Evolutionary conservation across 92 coral and sea anemone genomes (phyloP).

Genomic region (Actinernus sp.): DNA sequence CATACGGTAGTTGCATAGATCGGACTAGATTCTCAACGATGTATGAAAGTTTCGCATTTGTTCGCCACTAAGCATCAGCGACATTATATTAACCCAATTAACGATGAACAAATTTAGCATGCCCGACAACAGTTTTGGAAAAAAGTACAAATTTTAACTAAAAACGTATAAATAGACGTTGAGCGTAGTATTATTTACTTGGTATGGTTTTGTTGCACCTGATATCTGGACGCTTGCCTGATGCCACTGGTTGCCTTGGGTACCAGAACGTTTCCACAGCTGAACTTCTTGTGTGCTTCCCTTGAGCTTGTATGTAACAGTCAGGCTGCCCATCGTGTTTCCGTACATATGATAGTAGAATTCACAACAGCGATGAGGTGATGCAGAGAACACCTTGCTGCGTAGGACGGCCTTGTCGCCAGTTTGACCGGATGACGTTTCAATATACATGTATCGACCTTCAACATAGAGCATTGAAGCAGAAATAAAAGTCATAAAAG

Average conservation of each 20-base stretch:
- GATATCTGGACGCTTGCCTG: conserved; percentile 50
- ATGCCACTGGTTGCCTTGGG: conserved; percentile 65
- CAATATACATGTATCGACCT: conserved; percentile 71
- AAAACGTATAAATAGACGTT: too few relatives aligned
- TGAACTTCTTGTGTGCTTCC: background rate
- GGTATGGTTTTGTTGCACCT: conserved; percentile 7
- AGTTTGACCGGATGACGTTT: conserved; percentile 41
- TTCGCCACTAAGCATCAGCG: too few relatives aligned
- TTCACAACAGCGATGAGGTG: conserved; percentile 41
- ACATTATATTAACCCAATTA: too few relatives aligned
- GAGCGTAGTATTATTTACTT: too few relatives aligned
- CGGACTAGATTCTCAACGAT: too few relatives aligned
- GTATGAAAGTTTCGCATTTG: too few relatives aligned
- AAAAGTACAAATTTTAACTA: too few relatives aligned
- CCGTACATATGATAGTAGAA: conserved; percentile 83
- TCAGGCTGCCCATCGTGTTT: conserved; percentile 34
- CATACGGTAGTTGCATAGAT: too few relatives aligned
- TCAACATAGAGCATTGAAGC: too few relatives aligned
- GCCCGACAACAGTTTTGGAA: too few relatives aligned
- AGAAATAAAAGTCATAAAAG: too few relatives aligned
- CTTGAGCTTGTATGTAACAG: conserved; percentile 1
- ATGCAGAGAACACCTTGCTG: conserved; percentile 49
- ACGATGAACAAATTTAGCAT: too few relatives aligned
- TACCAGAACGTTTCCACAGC: conserved; percentile 24
- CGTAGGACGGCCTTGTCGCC: conserved; percentile 60